Evolutionary conservation across 2,888 invertebrate genomes (phyloP).

Genomic region (Chironomus riparius): DNA sequence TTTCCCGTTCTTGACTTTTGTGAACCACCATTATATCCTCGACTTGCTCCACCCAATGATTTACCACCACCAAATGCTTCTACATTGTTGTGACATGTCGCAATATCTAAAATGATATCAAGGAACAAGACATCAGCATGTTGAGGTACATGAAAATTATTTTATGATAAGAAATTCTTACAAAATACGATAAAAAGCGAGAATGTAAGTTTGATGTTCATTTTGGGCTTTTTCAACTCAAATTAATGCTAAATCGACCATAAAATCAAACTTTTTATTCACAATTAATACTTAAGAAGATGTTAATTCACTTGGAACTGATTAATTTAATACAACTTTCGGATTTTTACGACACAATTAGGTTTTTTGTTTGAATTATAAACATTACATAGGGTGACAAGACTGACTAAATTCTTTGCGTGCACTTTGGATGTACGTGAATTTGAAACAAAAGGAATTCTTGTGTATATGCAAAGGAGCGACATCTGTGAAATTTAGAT

Average conservation of each 20-base stretch:
- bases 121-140: background rate
- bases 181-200: conserved; percentile 2
- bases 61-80: background rate
- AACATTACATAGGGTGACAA: background rate
- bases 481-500: no score
- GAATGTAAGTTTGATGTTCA: conserved; percentile 7
- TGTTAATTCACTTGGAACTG: background rate
- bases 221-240: background rate
- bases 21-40: background rate
- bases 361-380: background rate
- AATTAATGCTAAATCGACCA: background rate
- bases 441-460: no score
- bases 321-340: background rate
- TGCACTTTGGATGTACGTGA: no score
- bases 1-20: background rate
- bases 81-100: background rate
- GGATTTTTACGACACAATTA: background rate
- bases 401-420: background rate
- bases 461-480: no score
- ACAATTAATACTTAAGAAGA: background rate
- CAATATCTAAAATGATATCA: background rate
- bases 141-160: background rate
- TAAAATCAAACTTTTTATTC: background rate
- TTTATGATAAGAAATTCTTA: conserved; percentile 7
- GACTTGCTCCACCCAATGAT: background rate